Evolutionary conservation across 2,888 invertebrate genomes (phyloP).

Genomic region (Brachypterus glaber): DNA sequence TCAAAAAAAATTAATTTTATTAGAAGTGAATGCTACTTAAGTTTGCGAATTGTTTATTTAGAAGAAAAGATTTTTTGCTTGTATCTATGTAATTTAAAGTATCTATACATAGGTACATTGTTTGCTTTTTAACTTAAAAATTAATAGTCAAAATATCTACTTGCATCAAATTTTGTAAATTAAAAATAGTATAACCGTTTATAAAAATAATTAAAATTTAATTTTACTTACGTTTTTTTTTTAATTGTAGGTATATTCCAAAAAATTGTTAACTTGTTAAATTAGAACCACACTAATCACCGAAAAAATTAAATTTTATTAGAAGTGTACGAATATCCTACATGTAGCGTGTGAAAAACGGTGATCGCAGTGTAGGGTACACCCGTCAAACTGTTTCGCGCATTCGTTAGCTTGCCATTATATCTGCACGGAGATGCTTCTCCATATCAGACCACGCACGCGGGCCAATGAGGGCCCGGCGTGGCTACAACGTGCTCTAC

Average conservation of each 20-base stretch:
- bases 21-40: not conserved
- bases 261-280: no score
- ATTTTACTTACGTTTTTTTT: no score
- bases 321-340: not conserved
- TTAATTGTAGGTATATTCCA: no score
- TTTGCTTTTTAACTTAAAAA: no score
- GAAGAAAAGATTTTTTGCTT: no score
- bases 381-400: no score
- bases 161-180: not conserved
- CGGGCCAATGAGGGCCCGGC: constrained; percentile 50
- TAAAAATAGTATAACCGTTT: not conserved
- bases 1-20: not conserved
- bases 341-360: no score
- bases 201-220: no score
- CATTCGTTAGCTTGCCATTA: constrained; percentile 31
- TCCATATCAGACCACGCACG: constrained; percentile 68
- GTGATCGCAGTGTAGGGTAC: no score
- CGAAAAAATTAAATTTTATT: not conserved
- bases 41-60: no score
- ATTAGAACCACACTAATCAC: not conserved
- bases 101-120: no score
- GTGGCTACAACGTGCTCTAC: constrained; percentile 35
- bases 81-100: no score
- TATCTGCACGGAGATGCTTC: constrained; percentile 49
- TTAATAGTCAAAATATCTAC: not conserved